Percentiles rank a stretch among this genome's conserved stretches.
Evolutionary conservation across 2,888 invertebrate species (phyloP).

Genomic region (Eupithecia tripunctaria): DNA sequence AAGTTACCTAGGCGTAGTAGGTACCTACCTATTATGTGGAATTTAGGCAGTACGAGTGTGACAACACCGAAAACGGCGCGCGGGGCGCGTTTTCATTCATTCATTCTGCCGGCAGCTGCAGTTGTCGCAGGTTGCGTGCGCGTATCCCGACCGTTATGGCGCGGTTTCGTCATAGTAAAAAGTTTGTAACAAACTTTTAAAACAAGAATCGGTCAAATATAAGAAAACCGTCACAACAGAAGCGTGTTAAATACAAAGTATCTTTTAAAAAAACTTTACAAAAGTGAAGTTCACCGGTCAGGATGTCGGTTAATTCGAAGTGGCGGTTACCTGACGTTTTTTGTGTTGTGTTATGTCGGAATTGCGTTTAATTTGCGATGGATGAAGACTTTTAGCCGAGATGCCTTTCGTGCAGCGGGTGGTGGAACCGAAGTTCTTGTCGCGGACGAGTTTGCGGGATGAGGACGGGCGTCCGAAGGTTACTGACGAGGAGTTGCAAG

Average conservation of each 20-base stretch:
- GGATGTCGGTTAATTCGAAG: constrained; percentile 84
- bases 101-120: constrained; percentile 73
- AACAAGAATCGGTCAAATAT: constrained; percentile 59
- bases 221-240: constrained; percentile 47
- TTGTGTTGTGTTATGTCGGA: constrained; percentile 82
- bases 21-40: too few relatives aligned
- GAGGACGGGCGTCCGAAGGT: constrained; percentile 85
- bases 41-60: constrained; percentile 42
- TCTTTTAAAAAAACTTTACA: constrained; percentile 52
- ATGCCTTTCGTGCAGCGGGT: constrained; percentile 96
- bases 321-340: constrained; percentile 85
- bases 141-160: constrained; percentile 64
- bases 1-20: background rate
- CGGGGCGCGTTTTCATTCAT: constrained; percentile 48
- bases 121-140: constrained; percentile 47
- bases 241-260: constrained; percentile 50
- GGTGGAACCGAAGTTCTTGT: constrained; percentile 92
- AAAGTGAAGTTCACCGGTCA: constrained; percentile 77
- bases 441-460: constrained; percentile 87
- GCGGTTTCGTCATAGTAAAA: constrained; percentile 76
- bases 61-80: constrained; percentile 59
- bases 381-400: constrained; percentile 74
- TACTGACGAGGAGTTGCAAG: constrained; percentile 91
- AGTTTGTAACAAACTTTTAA: constrained; percentile 75
- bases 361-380: constrained; percentile 81